Base-by-base conservation (phyloP, 2,888 invertebrate species). In the Pilophorus perplexus region DNA sequence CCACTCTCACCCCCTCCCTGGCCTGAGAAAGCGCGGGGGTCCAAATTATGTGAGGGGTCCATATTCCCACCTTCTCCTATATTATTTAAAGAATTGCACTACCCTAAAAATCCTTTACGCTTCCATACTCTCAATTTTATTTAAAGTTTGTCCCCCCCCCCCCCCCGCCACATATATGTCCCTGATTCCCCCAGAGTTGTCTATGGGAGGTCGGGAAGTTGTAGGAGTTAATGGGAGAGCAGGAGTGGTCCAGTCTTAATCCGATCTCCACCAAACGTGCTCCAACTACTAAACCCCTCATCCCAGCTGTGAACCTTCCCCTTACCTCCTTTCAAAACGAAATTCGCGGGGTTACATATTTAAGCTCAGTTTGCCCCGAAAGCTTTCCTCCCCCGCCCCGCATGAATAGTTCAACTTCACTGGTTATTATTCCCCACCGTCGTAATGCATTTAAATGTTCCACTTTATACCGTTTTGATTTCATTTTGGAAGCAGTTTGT, bases 391-490 rank as follows among this genome's bases (percentile, higher is more conserved):
- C 3, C 12, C 18, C 44, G 8, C 3, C 18, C 1, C 16, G 44
- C 48, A 50, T 50, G 48, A 50, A 50, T 50, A 50, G 48, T 50
- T 25, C 23, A 50, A 50, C 23, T 50, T 50, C 48, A 25, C 48
- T 23, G 23, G 48, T 50, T 50, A 50, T 50, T 50, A 50, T 50
- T 50, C 48, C 10, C 48, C 25, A 25, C 48, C 33, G 6, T 50
- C 48, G 22, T 50, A 50, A 50, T 50, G 48, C 48, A 50, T 50
- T 50, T 50, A 50, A 50, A 50, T 50, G 48, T 20, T 50, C 25
- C 48, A 12, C 14, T 50, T 50, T 23, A 25, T 14, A n/a, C n/a
- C n/a, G n/a, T n/a, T n/a, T n/a, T n/a, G n/a, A n/a, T n/a, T n/a
- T n/a, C n/a, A n/a, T n/a, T n/a, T n/a, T n/a, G n/a, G n/a, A n/a